phyloP scores from a whole-genome alignment of 2,113 vertebrate genomes.

The Argyrosomus japonicus region DNA sequence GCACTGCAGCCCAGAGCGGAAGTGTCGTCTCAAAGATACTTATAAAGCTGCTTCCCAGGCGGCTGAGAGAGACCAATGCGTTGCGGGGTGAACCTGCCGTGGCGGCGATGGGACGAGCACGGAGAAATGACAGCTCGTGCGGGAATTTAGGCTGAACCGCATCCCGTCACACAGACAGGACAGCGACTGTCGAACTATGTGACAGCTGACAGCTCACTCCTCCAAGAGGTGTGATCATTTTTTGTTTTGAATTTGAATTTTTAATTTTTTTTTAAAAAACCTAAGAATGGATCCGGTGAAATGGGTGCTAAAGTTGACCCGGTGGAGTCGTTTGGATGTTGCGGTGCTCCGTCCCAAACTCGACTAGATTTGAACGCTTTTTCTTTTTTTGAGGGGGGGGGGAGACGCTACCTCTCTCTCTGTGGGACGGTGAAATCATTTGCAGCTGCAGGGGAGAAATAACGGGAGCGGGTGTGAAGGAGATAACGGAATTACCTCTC shows the following conservation, averaged over 20 bases:
- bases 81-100: slow-evolving; percentile 78
- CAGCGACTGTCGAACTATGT: slow-evolving; percentile 36
- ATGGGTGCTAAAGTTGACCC: slow-evolving; percentile 86
- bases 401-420: slow-evolving; percentile 53
- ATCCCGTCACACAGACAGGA: slow-evolving; percentile 33
- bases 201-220: slow-evolving; percentile 34
- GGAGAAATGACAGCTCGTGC: slow-evolving; percentile 61
- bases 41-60: slow-evolving; percentile 83
- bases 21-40: slow-evolving; percentile 84
- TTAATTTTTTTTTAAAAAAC: background rate
- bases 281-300: slow-evolving; percentile 56
- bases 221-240: background rate
- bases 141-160: slow-evolving; percentile 66
- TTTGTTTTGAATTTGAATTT: background rate
- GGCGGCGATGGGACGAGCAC: slow-evolving; percentile 74
- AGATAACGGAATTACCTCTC: slow-evolving; percentile 75
- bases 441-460: slow-evolving; percentile 43
- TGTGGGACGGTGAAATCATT: slow-evolving; percentile 51
- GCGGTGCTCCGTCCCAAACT: slow-evolving; percentile 58
- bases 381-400: background rate
- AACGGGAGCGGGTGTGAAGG: slow-evolving; percentile 45
- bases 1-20: slow-evolving; percentile 78
- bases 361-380: slow-evolving; percentile 21
- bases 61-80: slow-evolving; percentile 67
- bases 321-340: slow-evolving; percentile 81